Evolutionary conservation across 2,113 vertebrate genomes (phyloP).

Genomic region (Brienomyrus longianalis): DNA sequence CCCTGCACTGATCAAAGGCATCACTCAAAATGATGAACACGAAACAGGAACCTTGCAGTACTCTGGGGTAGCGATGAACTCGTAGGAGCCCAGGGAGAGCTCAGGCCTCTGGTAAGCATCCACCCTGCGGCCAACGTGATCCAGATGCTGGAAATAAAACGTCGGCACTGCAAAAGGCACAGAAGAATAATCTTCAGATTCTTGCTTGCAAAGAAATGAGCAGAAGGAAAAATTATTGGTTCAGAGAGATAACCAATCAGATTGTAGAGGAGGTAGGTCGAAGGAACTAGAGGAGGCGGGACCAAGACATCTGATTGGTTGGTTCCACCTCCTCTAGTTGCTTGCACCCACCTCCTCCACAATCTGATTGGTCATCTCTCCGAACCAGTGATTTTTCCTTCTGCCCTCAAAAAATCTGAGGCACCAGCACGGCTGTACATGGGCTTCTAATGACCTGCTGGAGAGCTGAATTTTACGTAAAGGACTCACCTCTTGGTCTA

Average conservation of each 20-base stretch:
- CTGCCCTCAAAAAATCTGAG: too few species aligned
- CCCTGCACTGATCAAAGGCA: not conserved
- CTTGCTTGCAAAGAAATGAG: too few species aligned
- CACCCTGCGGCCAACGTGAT: slow-evolving; percentile 79
- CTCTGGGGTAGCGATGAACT: slow-evolving; percentile 79
- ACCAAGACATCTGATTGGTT: too few species aligned
- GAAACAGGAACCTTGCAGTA: slow-evolving; percentile 65
- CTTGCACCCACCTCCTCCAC: too few species aligned
- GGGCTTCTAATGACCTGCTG: not conserved
- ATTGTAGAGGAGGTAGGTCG: too few species aligned
- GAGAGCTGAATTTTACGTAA: not conserved
- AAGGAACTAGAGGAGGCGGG: too few species aligned
- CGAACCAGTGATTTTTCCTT: too few species aligned
- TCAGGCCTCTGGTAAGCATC: slow-evolving; percentile 87
- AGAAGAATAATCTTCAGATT: not conserved
- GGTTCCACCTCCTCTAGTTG: too few species aligned
- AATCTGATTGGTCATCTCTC: too few species aligned
- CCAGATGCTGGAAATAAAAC: slow-evolving; percentile 92
- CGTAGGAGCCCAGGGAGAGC: slow-evolving; percentile 91
- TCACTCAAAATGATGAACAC: not conserved
- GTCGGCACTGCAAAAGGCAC: slow-evolving; percentile 21
- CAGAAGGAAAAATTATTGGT: too few species aligned
- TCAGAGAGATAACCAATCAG: too few species aligned
- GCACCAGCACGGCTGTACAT: not conserved
- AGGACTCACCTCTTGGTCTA: not conserved